Conservation (phyloP, 1,140 invertebrate species). For the Macrosteles quadrilineatus region DNA sequence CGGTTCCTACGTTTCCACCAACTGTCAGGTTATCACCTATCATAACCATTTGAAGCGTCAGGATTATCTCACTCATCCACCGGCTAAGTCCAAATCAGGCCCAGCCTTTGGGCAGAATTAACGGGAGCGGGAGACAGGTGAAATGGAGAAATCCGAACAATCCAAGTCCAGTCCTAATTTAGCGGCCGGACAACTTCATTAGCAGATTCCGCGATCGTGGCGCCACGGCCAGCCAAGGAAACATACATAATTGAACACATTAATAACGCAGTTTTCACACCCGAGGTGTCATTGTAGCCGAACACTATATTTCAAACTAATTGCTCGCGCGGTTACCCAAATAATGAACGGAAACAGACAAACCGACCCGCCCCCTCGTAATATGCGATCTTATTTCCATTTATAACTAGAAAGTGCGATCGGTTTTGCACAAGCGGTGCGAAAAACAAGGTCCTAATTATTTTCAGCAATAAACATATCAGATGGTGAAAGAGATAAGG, state of each 20-base stretch:
- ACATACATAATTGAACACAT: neutral
- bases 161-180: neutral
- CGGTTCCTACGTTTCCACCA: too few species aligned
- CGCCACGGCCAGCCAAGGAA: neutral
- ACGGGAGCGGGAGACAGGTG: neutral
- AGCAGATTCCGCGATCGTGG: constrained; percentile 10
- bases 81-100: too few species aligned
- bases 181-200: constrained; percentile 8
- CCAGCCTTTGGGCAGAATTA: too few species aligned
- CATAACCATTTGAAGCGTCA: too few species aligned
- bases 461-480: neutral
- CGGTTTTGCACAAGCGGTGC: neutral
- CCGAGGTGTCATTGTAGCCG: neutral
- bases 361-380: neutral
- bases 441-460: constrained; percentile 12
- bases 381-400: neutral
- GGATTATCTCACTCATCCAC: too few species aligned
- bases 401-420: constrained; percentile 12
- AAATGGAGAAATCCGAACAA: constrained; percentile 4
- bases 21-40: too few species aligned
- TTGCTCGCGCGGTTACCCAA: neutral
- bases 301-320: neutral
- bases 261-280: constrained; percentile 12
- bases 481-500: too few species aligned
- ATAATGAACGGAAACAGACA: constrained; percentile 4